Base-by-base conservation (phyloP, 1,140 invertebrate species). In the Arctopsyche grandis region DNA sequence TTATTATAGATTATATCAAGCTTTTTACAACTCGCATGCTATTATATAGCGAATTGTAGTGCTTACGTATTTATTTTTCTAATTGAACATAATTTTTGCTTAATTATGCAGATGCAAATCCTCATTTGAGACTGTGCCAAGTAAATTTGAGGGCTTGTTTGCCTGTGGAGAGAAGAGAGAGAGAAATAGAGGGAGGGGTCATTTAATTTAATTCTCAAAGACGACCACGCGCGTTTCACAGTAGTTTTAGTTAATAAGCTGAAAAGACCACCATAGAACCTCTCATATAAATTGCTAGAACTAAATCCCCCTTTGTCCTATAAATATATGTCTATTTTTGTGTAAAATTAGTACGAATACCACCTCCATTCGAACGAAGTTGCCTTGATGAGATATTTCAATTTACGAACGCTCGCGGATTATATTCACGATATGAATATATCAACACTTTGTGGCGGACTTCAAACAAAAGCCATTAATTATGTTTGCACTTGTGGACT, bases 401-500 rank as follows among this genome's bases (percentile, higher is more conserved):
- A 38, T 1, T 38, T 38, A n/a, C n/a, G 29, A 38, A 38, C 29
- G 29, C 29, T 38, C 29, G 29, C 1, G 29, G 29, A 38, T 38
- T 38, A 38, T 38, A 38, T 38, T 38, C 29, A 38, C 29, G 29
- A 38, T 38, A 38, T 38, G 29, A 38, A 38, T 38, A 38, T 38
- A 38, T 38, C 29, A 38, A 38, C 29, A 38, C 3, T 12, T 19
- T 71, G 16, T 29, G 38, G 44, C 22, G n/a, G 14, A 76, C 21
- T 76, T 76, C 38, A 76, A 29, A 76, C 29, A 76, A 76, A 76
- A 76, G 74, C 56, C 26, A 58, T 63, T 58, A 76, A 76, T 76
- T 76, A 63, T 58, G 74, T 44, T 76, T 76, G 74, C 58, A 76
- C 58, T 76, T 76, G 74, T 63, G 74, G 52, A 58, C 74, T 63